Conservation (phyloP, 2,797 vertebrate genomes). For the Masticophis lateralis region DNA sequence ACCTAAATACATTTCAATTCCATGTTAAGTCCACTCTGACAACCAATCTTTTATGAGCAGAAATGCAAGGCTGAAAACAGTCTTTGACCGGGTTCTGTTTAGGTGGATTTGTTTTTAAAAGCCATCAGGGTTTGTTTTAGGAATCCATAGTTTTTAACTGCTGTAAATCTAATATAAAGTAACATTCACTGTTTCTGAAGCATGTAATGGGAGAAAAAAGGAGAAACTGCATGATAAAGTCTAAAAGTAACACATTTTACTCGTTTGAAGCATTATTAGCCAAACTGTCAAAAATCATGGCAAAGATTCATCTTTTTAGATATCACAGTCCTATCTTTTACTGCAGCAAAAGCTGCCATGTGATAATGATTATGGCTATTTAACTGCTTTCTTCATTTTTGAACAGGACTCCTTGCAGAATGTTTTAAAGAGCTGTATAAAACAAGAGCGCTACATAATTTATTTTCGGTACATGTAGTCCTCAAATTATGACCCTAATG, state of each 20-base stretch:
- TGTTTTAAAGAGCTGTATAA: background rate
- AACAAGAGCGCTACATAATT: background rate
- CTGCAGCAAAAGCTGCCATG: background rate
- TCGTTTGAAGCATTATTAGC: slow-evolving; percentile 6
- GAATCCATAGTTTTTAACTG: slow-evolving; percentile 28
- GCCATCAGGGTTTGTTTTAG: background rate
- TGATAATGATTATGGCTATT: background rate
- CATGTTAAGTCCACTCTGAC: background rate
- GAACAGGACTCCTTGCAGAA: background rate
- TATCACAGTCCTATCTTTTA: background rate
- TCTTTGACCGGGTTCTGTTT: slow-evolving; percentile 13
- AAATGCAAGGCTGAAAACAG: background rate
- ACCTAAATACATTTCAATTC: slow-evolving; percentile 23
- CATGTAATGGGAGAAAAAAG: slow-evolving; percentile 4
- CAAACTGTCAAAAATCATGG: background rate
- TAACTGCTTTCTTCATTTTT: background rate
- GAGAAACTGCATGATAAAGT: slow-evolving; percentile 1
- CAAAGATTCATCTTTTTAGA: background rate
- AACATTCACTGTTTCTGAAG: background rate
- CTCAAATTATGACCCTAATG: background rate
- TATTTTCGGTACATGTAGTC: background rate
- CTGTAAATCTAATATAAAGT: background rate
- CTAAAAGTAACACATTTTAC: background rate
- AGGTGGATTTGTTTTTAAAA: background rate
- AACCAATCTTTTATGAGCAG: slow-evolving; percentile 15